Percentiles rank a stretch among this genome's conserved stretches.
phyloP scores from a whole-genome alignment of 2,113 vertebrate species.

The Sphyrna mokarran region DNA sequence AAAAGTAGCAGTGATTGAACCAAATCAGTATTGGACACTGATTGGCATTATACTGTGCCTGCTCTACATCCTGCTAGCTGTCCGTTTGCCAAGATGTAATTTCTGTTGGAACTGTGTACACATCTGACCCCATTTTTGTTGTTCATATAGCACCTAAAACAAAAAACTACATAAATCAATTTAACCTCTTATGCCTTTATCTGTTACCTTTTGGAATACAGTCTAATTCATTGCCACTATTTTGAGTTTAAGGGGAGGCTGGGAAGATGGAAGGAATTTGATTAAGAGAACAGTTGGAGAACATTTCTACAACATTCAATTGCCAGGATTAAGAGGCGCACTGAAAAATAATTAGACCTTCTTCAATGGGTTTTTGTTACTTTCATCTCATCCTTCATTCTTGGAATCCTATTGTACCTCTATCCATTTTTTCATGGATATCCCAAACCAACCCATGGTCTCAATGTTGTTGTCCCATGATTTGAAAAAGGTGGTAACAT shows the following conservation, averaged over 20 bases:
- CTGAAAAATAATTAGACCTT: background rate
- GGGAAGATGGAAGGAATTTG: background rate
- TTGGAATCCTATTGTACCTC: background rate
- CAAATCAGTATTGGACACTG: too few species aligned
- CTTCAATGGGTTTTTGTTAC: background rate
- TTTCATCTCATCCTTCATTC: background rate
- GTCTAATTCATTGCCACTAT: background rate
- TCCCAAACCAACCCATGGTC: background rate
- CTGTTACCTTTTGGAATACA: background rate
- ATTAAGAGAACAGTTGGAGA: background rate
- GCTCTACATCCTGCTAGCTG: too few species aligned
- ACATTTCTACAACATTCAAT: background rate
- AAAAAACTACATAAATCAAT: too few species aligned
- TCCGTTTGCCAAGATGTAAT: too few species aligned
- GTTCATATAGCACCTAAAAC: too few species aligned
- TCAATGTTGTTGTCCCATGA: background rate
- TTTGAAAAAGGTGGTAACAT: background rate
- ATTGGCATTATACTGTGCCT: too few species aligned
- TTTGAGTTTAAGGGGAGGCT: background rate
- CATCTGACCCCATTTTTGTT: too few species aligned
- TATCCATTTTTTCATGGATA: background rate
- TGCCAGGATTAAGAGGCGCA: background rate
- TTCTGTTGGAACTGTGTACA: too few species aligned
- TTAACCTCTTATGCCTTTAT: background rate
- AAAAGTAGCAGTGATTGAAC: too few species aligned